Evolutionary conservation across 2,888 invertebrate species (phyloP).

Genomic region (Andrena marginata): DNA sequence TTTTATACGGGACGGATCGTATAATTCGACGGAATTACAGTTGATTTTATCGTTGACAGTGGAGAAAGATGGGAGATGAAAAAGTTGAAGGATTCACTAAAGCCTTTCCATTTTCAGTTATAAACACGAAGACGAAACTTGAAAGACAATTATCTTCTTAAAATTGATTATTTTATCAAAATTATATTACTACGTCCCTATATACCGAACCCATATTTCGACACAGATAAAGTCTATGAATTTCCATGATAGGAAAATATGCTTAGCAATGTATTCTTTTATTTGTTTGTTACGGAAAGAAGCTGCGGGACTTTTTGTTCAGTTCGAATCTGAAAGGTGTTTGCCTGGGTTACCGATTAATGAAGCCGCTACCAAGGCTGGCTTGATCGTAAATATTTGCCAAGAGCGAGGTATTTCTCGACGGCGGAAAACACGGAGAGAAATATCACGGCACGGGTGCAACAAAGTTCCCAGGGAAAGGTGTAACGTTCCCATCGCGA

Average conservation of each 20-base stretch:
- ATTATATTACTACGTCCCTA: too few relatives aligned
- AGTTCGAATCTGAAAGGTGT: background rate
- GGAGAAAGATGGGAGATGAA: too few relatives aligned
- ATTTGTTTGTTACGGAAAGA: background rate
- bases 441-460: background rate
- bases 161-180: too few relatives aligned
- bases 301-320: background rate
- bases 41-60: too few relatives aligned
- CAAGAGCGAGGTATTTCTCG: background rate
- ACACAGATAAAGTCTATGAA: too few relatives aligned
- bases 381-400: slow-evolving; percentile 14
- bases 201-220: too few relatives aligned
- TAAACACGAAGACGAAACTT: too few relatives aligned
- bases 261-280: background rate
- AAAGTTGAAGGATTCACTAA: too few relatives aligned
- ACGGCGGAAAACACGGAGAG: background rate
- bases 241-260: background rate
- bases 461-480: slow-evolving; percentile 12
- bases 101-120: too few relatives aligned
- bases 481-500: slow-evolving; percentile 22
- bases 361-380: background rate
- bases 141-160: too few relatives aligned
- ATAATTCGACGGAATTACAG: too few relatives aligned
- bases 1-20: background rate
- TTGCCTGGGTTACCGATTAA: background rate